Evolutionary conservation across 2,888 invertebrate genomes (phyloP).

Genomic region (Oscheius sp.): DNA sequence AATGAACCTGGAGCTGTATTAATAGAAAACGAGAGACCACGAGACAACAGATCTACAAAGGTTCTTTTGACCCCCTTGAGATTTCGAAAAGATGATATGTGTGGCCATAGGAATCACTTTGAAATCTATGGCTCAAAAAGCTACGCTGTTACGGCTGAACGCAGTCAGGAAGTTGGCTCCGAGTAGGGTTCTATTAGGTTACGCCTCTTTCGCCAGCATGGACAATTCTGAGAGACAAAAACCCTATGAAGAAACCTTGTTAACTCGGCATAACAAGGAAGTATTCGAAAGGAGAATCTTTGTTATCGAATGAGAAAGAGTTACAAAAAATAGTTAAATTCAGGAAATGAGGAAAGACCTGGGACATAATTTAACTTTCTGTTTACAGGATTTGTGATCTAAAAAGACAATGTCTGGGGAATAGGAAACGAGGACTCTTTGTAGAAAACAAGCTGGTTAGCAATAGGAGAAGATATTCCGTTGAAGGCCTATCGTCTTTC

Average conservation of each 20-base stretch:
- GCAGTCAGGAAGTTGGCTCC: conserved; percentile 16
- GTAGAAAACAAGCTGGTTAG: neutral
- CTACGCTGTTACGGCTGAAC: conserved; percentile 1
- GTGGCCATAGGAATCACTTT: neutral
- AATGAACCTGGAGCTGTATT: neutral
- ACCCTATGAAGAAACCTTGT: neutral
- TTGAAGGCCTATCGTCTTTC: neutral
- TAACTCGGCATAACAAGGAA: too few species aligned
- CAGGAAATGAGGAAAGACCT: too few species aligned
- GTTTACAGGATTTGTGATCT: too few species aligned
- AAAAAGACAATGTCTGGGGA: neutral
- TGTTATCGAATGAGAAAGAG: too few species aligned
- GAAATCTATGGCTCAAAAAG: neutral
- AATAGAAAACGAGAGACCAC: neutral
- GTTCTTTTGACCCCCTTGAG: neutral
- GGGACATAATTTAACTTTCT: too few species aligned
- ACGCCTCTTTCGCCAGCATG: conserved; percentile 19
- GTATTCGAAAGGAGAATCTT: too few species aligned
- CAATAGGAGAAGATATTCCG: neutral
- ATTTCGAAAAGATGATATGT: neutral
- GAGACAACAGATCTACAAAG: neutral
- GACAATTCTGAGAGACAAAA: conserved; percentile 13
- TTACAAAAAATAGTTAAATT: too few species aligned
- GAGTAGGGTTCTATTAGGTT: conserved; percentile 25
- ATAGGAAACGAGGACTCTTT: neutral